Percentiles rank a stretch among this genome's conserved stretches.
Conservation (phyloP, 2,888 invertebrate species). For the Listrodromus nycthemerus region DNA sequence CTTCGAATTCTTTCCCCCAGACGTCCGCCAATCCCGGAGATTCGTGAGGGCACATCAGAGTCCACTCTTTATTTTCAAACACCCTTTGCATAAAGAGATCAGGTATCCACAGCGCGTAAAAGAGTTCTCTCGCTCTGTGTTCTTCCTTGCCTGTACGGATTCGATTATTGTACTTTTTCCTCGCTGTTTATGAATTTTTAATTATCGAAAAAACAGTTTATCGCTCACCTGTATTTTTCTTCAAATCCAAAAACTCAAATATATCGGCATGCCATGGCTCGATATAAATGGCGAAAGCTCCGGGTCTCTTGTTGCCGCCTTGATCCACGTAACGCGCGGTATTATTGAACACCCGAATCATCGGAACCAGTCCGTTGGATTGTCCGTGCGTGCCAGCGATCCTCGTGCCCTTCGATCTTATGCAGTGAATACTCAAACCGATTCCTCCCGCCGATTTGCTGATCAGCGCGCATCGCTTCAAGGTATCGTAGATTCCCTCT, state of each 20-base stretch:
- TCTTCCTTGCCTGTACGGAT: constrained; percentile 92
- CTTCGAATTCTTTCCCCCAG: constrained; percentile 98
- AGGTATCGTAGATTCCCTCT: constrained; percentile 96
- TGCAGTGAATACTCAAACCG: constrained; percentile 98
- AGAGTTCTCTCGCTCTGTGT: constrained; percentile 96
- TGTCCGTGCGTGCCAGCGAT: constrained; percentile 97
- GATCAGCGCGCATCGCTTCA: constrained; percentile 96
- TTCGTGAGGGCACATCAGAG: constrained; percentile 98
- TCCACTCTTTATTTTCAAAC: constrained; percentile 94
- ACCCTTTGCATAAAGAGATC: constrained; percentile 99
- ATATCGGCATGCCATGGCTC: constrained; percentile 99
- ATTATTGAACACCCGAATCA: constrained; percentile 97
- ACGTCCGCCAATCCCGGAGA: constrained; percentile 95
- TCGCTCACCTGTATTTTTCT: constrained; percentile 92
- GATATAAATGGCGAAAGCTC: constrained; percentile 98
- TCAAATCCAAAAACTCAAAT: constrained; percentile 97
- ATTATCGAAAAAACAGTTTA: background rate
- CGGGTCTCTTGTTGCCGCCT: constrained; percentile 98
- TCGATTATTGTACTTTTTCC: background rate
- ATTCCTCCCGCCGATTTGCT: constrained; percentile 99
- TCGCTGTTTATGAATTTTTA: constrained; percentile 1
- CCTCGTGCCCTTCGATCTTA: constrained; percentile 95
- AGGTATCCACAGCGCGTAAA: constrained; percentile 99
- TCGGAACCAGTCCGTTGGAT: constrained; percentile 98
- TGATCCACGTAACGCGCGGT: constrained; percentile 99